Evolutionary conservation across 1,140 invertebrate genomes (phyloP), one percentile per base, ranked within the genome.

Genomic region (Brachionus koreanus): DNA sequence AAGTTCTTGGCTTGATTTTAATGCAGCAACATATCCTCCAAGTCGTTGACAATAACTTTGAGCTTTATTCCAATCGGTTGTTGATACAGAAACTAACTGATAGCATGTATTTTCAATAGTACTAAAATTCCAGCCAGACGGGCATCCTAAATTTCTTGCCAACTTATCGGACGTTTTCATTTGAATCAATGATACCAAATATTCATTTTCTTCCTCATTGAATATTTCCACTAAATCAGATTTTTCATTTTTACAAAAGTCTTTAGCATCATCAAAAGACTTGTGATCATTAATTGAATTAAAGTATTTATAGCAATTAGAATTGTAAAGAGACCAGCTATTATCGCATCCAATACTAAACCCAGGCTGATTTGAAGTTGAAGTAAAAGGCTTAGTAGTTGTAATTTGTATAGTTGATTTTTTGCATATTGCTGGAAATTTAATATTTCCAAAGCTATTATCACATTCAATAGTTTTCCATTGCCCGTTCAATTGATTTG

Each of bases 401-500:
- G 33, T 13, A 35, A 33, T 19, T 61, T 65, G 16, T 4, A 1
- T 9, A 16, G n/a, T 23, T 16, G n/a, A 35, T 43, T 79, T 79
- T 43, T 79, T 79, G 29, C 76, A 79, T 12, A 79, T 43, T 10
- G 29, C 61, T 25, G n/a, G 33, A 79, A 61, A 79, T 79, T 65
- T 57, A 23, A 79, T 65, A 61, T 79, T 43, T 25, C 39, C 33
- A 39, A 65, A 57, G 19, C 33, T 65, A 43, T 61, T 65, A 39
- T 65, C 49, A 25, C 76, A 79, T 65, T 79, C 37, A 5, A 79
- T 43, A 9, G 76, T 79, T 42, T 79, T 79, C 76, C 76, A 79
- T 65, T 79, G 76, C 4, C 76, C 76, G 23, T 79, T 65, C 12
- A 61, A 65, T 13, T 79, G 19, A 43, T 65, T 79, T 7, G 35